phyloP scores from a whole-genome alignment of 2,797 vertebrate species.

The Lophius americanus region DNA sequence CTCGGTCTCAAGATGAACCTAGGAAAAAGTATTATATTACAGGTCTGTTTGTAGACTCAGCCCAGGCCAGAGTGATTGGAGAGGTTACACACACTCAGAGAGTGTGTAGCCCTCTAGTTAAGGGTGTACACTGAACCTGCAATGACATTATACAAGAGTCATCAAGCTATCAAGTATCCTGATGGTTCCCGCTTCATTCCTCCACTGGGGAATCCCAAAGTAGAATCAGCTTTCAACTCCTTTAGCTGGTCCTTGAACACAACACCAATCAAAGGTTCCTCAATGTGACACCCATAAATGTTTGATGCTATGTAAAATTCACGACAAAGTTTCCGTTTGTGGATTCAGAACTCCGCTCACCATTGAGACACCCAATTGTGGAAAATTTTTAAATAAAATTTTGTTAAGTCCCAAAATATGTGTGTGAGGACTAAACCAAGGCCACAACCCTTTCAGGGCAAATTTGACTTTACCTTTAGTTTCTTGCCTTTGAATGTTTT shows the following conservation, averaged over 20 bases:
- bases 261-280: constrained; percentile 27
- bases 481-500: too few species aligned
- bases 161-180: not conserved
- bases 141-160: constrained; percentile 1
- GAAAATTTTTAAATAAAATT: not conserved
- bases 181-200: not conserved
- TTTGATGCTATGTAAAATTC: constrained; percentile 25
- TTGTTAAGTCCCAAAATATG: too few species aligned
- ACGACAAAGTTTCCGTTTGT: constrained; percentile 7
- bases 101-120: not conserved
- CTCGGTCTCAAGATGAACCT: too few species aligned
- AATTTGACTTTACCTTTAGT: too few species aligned
- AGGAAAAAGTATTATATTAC: too few species aligned
- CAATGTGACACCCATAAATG: constrained; percentile 35
- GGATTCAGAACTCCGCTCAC: constrained; percentile 1
- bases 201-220: constrained; percentile 1
- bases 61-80: too few species aligned
- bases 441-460: too few species aligned
- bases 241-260: constrained; percentile 48
- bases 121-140: too few species aligned
- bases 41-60: too few species aligned
- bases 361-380: not conserved
- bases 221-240: constrained; percentile 37
- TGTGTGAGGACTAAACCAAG: too few species aligned
- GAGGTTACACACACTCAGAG: too few species aligned